Percentiles rank a stretch among this genome's conserved stretches.
Conservation (phyloP, 2,888 invertebrate genomes). For the Ferdinandea cuprea region DNA sequence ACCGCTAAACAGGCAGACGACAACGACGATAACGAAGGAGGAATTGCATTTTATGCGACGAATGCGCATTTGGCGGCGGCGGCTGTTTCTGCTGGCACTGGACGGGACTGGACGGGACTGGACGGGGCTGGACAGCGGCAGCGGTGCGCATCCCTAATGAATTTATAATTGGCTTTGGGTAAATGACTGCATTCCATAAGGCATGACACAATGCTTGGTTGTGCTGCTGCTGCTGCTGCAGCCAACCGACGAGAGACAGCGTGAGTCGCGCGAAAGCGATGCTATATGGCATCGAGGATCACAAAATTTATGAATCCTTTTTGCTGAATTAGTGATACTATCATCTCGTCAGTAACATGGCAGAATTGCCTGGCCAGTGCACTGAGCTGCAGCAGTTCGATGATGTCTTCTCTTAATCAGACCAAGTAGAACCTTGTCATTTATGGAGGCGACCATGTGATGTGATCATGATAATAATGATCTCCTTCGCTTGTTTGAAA, state of each 20-base stretch:
- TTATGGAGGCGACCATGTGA: slow-evolving; percentile 73
- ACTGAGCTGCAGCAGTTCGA: slow-evolving; percentile 8
- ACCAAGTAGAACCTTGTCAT: slow-evolving; percentile 57
- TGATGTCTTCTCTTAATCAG: slow-evolving; percentile 70
- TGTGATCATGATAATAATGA: slow-evolving; percentile 70
- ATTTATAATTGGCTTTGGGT: slow-evolving; percentile 72
- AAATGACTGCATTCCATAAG: slow-evolving; percentile 74
- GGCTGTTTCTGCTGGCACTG: too few species aligned
- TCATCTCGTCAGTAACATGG: slow-evolving; percentile 46
- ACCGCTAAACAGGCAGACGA: not conserved
- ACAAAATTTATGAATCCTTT: slow-evolving; percentile 71
- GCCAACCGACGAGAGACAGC: not conserved
- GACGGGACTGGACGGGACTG: too few species aligned
- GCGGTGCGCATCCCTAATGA: slow-evolving; percentile 71
- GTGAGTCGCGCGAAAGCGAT: not conserved
- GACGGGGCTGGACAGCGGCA: slow-evolving; percentile 30
- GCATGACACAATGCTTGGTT: slow-evolving; percentile 63
- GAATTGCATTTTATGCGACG: slow-evolving; percentile 61
- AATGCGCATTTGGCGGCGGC: slow-evolving; percentile 57
- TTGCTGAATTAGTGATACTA: slow-evolving; percentile 70
- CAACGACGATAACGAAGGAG: not conserved
- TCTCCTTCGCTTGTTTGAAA: slow-evolving; percentile 46
- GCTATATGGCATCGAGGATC: slow-evolving; percentile 54
- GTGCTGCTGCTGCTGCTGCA: too few species aligned
- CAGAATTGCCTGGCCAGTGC: too few species aligned